phyloP scores from a whole-genome alignment of 2,888 invertebrate species.

The Venusia cambrica region DNA sequence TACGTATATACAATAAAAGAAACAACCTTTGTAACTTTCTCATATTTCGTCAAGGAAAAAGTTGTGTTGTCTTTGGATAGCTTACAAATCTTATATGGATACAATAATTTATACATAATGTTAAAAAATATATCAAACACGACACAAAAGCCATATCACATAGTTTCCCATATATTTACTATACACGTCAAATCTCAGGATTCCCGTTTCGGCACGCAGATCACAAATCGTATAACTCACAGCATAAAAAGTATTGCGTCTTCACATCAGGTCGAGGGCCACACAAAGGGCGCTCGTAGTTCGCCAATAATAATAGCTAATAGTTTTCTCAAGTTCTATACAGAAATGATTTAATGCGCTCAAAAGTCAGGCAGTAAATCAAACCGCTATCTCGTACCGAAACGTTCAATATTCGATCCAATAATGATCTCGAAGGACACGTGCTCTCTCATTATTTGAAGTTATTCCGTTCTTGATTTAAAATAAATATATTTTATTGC shows the following conservation, averaged over 20 bases:
- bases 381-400: constrained; percentile 58
- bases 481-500: constrained; percentile 76
- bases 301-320: constrained; percentile 76
- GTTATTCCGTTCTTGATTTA: constrained; percentile 64
- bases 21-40: too few species aligned
- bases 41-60: too few species aligned
- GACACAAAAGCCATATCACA: constrained; percentile 27
- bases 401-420: constrained; percentile 52
- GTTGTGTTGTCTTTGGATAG: too few species aligned
- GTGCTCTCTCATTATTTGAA: constrained; percentile 72
- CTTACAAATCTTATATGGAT: too few species aligned
- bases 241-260: constrained; percentile 55
- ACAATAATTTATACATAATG: constrained; percentile 13
- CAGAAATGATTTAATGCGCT: constrained; percentile 74
- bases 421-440: constrained; percentile 64
- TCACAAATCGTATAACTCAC: constrained; percentile 53
- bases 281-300: constrained; percentile 63
- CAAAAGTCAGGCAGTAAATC: constrained; percentile 77
- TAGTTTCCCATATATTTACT: constrained; percentile 41
- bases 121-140: constrained; percentile 43
- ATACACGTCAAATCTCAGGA: constrained; percentile 43
- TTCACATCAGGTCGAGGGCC: constrained; percentile 38
- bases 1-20: too few species aligned
- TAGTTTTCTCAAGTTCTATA: constrained; percentile 78
- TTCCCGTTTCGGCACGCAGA: constrained; percentile 62